Percentiles rank a stretch among this genome's conserved stretches.
Conservation (phyloP, 2,113 vertebrate genomes). For the Pluvialis apricaria region DNA sequence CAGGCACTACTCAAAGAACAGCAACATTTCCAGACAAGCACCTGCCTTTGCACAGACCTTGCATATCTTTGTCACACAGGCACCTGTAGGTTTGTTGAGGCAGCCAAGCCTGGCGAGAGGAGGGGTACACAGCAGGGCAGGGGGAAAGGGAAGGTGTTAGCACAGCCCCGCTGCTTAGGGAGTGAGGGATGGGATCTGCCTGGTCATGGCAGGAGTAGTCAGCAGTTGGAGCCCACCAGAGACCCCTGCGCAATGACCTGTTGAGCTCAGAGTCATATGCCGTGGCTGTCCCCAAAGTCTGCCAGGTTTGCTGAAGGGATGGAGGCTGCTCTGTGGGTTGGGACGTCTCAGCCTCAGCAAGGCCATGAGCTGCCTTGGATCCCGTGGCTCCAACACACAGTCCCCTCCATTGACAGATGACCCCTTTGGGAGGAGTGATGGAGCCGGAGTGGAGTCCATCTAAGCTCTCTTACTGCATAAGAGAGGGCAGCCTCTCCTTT, state of each 20-base stretch:
- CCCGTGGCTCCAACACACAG: neutral
- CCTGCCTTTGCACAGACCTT: neutral
- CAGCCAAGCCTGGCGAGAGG: neutral
- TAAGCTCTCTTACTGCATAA: neutral
- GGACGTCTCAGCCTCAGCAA: neutral
- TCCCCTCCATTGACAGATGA: neutral
- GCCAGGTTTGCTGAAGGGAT: neutral
- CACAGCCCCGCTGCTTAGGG: neutral
- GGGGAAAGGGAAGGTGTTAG: neutral
- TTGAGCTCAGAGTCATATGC: neutral
- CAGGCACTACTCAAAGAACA: fast-evolving
- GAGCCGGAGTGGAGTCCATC: neutral
- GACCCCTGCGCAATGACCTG: fast-evolving
- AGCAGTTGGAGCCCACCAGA: neutral
- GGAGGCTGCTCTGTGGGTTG: neutral
- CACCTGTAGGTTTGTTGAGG: neutral
- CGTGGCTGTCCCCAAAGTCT: neutral
- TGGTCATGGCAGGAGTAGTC: neutral
- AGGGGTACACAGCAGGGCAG: neutral
- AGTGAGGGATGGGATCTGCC: neutral
- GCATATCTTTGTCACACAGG: neutral
- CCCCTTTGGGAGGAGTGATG: neutral
- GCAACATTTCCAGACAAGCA: neutral
- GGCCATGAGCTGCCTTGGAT: neutral
- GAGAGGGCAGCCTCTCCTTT: neutral